These are phyloP conservation scores for Luffia ferchaultella DNA, from an alignment of 2,888 invertebrate genomes.

Conservation along the genomic window DNA sequence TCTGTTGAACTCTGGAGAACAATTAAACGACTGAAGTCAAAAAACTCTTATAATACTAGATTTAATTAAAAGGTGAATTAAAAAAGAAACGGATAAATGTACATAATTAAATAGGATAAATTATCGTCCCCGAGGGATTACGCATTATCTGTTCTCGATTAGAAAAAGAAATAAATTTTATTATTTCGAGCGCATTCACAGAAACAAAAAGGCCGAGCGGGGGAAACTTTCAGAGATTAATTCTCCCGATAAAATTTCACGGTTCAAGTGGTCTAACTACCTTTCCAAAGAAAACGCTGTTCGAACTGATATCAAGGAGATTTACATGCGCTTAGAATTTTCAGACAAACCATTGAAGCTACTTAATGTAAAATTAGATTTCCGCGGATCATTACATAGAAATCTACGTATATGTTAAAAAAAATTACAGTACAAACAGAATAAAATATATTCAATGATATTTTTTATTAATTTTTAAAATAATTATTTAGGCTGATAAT, in stretches of 20 bases:
- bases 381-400: no score
- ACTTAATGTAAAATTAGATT: no score
- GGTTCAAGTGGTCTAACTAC: constrained; percentile 45
- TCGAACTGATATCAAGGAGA: constrained; percentile 33
- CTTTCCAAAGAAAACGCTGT: constrained; percentile 29
- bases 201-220: constrained; percentile 44
- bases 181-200: constrained; percentile 39
- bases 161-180: constrained; percentile 41
- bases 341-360: constrained; percentile 19
- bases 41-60: no score
- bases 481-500: constrained; percentile 7
- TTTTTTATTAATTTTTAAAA: constrained; percentile 4
- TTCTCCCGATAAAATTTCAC: constrained; percentile 61
- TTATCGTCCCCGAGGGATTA: constrained; percentile 2
- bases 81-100: not conserved
- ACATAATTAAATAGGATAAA: constrained; percentile 5
- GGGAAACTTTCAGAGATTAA: constrained; percentile 57
- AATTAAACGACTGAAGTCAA: no score
- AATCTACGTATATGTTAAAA: no score
- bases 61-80: no score
- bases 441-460: constrained; percentile 1
- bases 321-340: constrained; percentile 22
- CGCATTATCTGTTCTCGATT: constrained; percentile 45
- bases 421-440: not conserved
- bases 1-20: no score